Base-by-base conservation (phyloP, 1,140 invertebrate genomes). In the Drosophila tsacasi region DNA sequence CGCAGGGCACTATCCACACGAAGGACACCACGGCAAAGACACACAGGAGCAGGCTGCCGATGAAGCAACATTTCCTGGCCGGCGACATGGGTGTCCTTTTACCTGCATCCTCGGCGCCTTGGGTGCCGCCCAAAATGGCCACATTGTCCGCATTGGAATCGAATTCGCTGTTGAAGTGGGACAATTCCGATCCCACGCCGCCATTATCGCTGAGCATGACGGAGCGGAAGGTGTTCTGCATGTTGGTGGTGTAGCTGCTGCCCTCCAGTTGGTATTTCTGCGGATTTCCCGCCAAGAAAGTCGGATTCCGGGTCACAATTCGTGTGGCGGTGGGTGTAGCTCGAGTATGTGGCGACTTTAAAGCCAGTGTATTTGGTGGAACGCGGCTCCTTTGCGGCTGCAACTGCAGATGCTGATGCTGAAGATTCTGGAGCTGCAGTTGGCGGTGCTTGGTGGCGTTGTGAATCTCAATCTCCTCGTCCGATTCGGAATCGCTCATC, bases 1-100 rank as follows among this genome's bases (percentile, higher is more conserved):
- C 94, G 82, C 96, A 97, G 2, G 96, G 96, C 71, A 97, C 92
- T 15, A 95, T 94, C 95, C 96, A 97, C 3, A 97, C 92, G 91
- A 97, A 97, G 75, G 96, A 94, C 13, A 96, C 79, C 21, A 97
- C 94, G 13, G 95, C 96, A 49, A 96, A 93, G 27, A 96, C 91
- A 79, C 96, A 97, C 17, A 96, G 86, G 27, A 96, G 79, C 65
- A 97, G 95, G 10, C 96, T 97, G 13, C 94, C 92, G 15, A 96
- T 92, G 73, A 97, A 96, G 37, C 95, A 95, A 46, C 95, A 94
- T 52, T 95, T 94, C 19, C 96, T 93, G 46, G 95, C 82, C n/a
- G 94, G 93, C 0, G 95, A 95, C 95, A 96, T 96, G 72, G 91
- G 95, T 21, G 23, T 93, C 8, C 91, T 94, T 21, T 89, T 91